Conservation (phyloP, 2,113 vertebrate genomes). For the Dipodomys merriami region DNA sequence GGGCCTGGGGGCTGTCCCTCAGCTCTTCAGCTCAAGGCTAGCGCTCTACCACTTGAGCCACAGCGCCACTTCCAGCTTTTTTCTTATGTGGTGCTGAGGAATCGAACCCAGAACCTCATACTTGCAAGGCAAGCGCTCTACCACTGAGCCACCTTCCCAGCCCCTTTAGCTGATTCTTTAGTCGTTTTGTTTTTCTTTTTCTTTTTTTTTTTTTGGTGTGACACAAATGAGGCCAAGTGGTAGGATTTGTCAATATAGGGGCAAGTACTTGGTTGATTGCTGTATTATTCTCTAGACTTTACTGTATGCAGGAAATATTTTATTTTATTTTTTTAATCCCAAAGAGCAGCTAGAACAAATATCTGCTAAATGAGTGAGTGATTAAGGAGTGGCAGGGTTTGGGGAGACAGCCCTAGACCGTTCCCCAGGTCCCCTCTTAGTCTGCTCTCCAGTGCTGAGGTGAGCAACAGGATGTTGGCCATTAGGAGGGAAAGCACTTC, state of each 20-base stretch:
- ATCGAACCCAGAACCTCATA: too few species aligned
- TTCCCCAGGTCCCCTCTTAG: not conserved
- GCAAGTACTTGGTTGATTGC: not conserved
- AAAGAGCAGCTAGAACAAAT: not conserved
- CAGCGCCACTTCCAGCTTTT: too few species aligned
- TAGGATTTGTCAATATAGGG: not conserved
- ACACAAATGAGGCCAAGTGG: constrained; percentile 4
- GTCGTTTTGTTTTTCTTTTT: not conserved
- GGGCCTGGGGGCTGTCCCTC: too few species aligned
- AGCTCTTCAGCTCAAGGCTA: too few species aligned
- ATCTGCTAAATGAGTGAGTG: not conserved
- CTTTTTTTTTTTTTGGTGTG: not conserved
- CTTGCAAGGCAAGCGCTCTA: too few species aligned
- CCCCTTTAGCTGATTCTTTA: not conserved
- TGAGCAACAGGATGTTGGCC: not conserved
- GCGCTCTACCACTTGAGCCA: too few species aligned
- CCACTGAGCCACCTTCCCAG: too few species aligned
- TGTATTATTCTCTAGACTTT: not conserved
- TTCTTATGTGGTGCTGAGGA: too few species aligned
- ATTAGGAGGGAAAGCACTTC: not conserved
- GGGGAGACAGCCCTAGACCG: not conserved
- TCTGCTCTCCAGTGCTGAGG: not conserved
- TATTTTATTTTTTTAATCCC: not conserved
- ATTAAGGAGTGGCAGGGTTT: not conserved
- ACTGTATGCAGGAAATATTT: not conserved